phyloP scores from a whole-genome alignment of 1,140 invertebrate species.

The Drosophila asahinai region DNA sequence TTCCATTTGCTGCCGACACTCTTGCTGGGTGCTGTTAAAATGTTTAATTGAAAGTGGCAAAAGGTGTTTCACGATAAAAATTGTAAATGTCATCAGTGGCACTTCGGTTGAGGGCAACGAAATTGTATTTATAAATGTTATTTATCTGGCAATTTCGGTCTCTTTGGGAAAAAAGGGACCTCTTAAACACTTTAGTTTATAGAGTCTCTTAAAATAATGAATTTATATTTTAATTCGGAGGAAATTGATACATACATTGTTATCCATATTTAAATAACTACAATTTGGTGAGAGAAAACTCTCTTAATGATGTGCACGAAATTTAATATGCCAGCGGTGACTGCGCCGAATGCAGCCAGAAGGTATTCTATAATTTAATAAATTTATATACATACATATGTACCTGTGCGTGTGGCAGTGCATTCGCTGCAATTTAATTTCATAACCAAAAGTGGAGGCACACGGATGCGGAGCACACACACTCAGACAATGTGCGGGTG shows the following conservation, averaged over 20 bases:
- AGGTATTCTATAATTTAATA: conserved; percentile 27
- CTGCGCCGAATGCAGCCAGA: not conserved
- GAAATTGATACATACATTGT: too few species aligned
- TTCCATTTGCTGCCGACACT: conserved; percentile 36
- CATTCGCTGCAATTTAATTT: conserved; percentile 43
- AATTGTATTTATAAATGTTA: conserved; percentile 34
- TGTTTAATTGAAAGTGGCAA: conserved; percentile 39
- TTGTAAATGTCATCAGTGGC: conserved; percentile 27
- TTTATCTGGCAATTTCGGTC: conserved; percentile 14
- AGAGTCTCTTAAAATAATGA: too few species aligned
- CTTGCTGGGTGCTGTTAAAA: conserved; percentile 33
- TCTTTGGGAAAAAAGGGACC: not conserved
- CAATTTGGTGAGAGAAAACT: not conserved
- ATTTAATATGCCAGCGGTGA: not conserved
- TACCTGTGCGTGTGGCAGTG: not conserved
- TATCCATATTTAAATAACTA: too few species aligned
- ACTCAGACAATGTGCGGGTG: conserved; percentile 28
- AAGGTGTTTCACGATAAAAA: conserved; percentile 57
- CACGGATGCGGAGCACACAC: conserved; percentile 10
- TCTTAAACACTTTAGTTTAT: too few species aligned
- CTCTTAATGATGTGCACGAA: not conserved
- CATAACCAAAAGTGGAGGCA: conserved; percentile 41
- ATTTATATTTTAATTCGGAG: too few species aligned
- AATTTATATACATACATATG: conserved; percentile 16
- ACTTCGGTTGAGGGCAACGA: conserved; percentile 37